Percentiles rank a stretch among this genome's conserved stretches.
These are phyloP conservation scores for Rhynchophorus ferrugineus DNA, from an alignment of 1,140 invertebrate genomes.

Conservation along the genomic window DNA sequence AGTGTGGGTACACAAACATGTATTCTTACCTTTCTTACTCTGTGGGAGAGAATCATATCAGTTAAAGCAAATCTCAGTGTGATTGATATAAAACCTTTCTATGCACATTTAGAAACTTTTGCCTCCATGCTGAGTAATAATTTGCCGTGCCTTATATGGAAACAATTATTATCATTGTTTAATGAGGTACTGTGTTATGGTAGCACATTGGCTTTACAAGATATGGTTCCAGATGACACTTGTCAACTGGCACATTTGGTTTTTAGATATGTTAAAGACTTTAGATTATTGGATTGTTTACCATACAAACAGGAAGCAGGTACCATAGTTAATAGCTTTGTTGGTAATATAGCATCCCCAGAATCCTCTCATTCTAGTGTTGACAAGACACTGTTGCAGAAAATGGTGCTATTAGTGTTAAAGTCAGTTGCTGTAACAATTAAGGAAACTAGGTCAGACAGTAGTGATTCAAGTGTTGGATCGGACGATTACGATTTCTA, in stretches of 20 bases:
- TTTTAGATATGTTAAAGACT: constrained; percentile 77
- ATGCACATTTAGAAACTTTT: constrained; percentile 73
- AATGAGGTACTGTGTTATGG: constrained; percentile 87
- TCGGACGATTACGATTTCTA: constrained; percentile 78
- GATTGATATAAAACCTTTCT: constrained; percentile 81
- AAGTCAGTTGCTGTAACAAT: constrained; percentile 86
- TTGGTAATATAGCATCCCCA: constrained; percentile 33
- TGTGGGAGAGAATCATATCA: constrained; percentile 87
- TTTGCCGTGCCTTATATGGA: constrained; percentile 72
- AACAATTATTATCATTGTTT: constrained; percentile 72
- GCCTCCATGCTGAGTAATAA: constrained; percentile 63
- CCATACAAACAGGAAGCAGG: constrained; percentile 44
- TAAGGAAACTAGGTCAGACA: constrained; percentile 79
- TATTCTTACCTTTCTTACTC: constrained; percentile 71
- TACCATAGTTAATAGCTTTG: constrained; percentile 37
- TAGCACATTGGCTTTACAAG: constrained; percentile 78
- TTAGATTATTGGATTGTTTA: constrained; percentile 63
- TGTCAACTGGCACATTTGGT: constrained; percentile 76
- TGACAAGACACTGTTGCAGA: constrained; percentile 69
- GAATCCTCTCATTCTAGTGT: constrained; percentile 41
- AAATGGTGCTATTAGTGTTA: constrained; percentile 74
- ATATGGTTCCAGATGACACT: constrained; percentile 77
- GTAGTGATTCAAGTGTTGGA: constrained; percentile 71
- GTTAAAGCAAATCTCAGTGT: constrained; percentile 84
- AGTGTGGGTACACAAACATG: constrained; percentile 53